Percentiles rank a stretch among this genome's conserved stretches.
Conservation (phyloP, 2,888 invertebrate genomes). For the Gortyna flavago region DNA sequence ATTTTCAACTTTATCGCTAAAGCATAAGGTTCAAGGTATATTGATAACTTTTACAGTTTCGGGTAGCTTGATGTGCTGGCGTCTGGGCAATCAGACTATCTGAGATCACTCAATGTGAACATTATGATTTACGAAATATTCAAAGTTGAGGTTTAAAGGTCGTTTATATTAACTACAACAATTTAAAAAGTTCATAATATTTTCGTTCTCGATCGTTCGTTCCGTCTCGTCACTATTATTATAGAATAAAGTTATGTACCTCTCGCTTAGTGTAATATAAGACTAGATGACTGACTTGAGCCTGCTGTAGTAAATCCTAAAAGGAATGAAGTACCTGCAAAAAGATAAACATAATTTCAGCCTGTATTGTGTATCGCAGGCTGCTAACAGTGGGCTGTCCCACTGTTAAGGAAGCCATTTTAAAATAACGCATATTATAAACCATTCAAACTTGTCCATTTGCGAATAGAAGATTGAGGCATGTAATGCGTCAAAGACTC, state of each 20-base stretch:
- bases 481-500: too few species aligned
- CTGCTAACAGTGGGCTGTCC: too few species aligned
- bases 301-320: slow-evolving; percentile 2
- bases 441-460: not conserved
- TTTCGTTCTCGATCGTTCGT: too few species aligned
- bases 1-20: too few species aligned
- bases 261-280: slow-evolving; percentile 33
- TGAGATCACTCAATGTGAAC: not conserved
- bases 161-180: not conserved
- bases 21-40: too few species aligned
- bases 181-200: slow-evolving; percentile 9
- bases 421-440: not conserved
- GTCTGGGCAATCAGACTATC: not conserved
- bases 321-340: slow-evolving; percentile 33
- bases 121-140: not conserved
- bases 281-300: slow-evolving; percentile 53
- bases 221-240: not conserved
- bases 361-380: not conserved
- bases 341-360: slow-evolving; percentile 12
- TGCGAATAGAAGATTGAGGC: not conserved
- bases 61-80: too few species aligned
- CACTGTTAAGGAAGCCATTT: not conserved
- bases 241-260: slow-evolving; percentile 18
- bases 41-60: too few species aligned
- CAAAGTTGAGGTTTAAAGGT: not conserved